A percentile compares a stretch with the other conserved stretches of the same genome.
phyloP scores from a whole-genome alignment of 2,113 vertebrate genomes.

The Astur gentilis region DNA sequence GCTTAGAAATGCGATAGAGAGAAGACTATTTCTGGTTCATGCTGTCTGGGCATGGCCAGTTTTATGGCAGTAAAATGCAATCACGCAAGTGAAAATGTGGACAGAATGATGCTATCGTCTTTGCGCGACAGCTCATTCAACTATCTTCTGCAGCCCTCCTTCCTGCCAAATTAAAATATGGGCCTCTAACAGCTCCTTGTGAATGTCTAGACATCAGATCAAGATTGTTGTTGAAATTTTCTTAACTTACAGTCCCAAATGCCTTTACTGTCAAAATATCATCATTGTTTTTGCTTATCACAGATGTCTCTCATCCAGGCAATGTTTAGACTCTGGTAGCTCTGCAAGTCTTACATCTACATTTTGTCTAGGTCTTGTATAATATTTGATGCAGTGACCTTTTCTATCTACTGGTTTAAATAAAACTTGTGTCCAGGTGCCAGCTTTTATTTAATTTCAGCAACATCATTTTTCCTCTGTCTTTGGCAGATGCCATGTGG shows the following conservation, averaged over 20 bases:
- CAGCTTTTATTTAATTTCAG: background rate
- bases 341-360: background rate
- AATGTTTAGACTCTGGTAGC: background rate
- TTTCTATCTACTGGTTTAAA: background rate
- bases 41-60: background rate
- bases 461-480: background rate
- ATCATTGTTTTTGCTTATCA: background rate
- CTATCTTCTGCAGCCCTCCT: background rate
- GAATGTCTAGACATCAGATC: conserved; percentile 20
- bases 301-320: conserved; percentile 6
- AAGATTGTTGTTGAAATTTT: background rate
- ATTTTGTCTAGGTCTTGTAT: background rate
- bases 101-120: background rate
- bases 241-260: background rate
- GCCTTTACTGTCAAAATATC: background rate
- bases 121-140: background rate
- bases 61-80: background rate
- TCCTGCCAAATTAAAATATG: background rate
- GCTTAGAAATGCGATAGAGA: background rate
- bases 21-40: background rate
- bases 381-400: background rate
- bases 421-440: background rate
- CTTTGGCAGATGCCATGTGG: background rate
- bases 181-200: background rate
- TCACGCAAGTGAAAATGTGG: background rate